A percentile compares a stretch with the other conserved stretches of the same genome.
These are phyloP conservation scores for Penaeus vannamei DNA, from an alignment of 1,140 invertebrate genomes.

Conservation along the genomic window DNA sequence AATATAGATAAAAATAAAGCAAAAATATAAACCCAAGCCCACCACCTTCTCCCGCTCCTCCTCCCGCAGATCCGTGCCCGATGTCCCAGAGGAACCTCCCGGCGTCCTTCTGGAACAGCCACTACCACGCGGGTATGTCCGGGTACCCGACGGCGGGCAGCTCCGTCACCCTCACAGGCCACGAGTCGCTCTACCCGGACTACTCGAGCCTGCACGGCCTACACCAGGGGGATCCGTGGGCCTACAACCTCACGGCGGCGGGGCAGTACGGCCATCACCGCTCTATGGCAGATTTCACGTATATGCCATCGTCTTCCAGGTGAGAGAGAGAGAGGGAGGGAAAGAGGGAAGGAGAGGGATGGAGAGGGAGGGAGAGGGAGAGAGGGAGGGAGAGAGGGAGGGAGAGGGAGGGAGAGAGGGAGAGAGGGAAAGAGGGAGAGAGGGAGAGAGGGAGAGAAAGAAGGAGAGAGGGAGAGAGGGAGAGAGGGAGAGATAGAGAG, in stretches of 20 bases:
- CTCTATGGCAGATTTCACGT: constrained; percentile 54
- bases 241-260: constrained; percentile 62
- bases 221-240: constrained; percentile 69
- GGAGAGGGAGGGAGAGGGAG: too few species aligned
- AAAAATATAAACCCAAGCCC: too few species aligned
- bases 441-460: too few species aligned
- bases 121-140: constrained; percentile 69
- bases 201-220: constrained; percentile 68
- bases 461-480: too few species aligned
- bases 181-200: constrained; percentile 59
- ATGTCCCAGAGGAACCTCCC: constrained; percentile 73
- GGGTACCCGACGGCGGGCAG: constrained; percentile 55
- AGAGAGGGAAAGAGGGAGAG: too few species aligned
- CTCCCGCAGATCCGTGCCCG: constrained; percentile 70
- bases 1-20: too few species aligned
- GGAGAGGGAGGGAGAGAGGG: too few species aligned
- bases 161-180: constrained; percentile 49
- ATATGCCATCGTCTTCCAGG: constrained; percentile 61
- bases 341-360: too few species aligned
- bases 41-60: background rate
- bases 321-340: background rate
- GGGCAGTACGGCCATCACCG: constrained; percentile 56
- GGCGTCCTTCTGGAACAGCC: constrained; percentile 73
- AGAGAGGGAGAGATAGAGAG: too few species aligned
- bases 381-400: too few species aligned